Base-by-base conservation (phyloP, 1,140 invertebrate species). In the Micrasema longulum region DNA sequence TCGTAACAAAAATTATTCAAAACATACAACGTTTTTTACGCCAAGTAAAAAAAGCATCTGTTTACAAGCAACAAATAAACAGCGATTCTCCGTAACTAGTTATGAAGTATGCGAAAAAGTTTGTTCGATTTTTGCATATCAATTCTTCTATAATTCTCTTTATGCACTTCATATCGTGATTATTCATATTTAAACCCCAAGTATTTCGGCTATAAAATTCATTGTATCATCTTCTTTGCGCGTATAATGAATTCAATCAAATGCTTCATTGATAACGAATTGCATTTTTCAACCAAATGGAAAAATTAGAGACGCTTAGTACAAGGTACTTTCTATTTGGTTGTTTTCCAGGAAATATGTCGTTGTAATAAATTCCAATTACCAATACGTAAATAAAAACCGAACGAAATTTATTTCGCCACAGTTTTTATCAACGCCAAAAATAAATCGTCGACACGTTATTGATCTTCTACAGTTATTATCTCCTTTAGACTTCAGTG, bases 361-460 rank as follows among this genome's bases (percentile, higher is more conserved):
- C 60, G 63, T 36, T 48, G 45, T 41, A 60, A 70, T 52, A 73
- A 73, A 66, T 69, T 64, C 62, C 63, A 73, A 65, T 57, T 43
- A 38, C 14, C 47, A 48, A 73, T 43, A 72, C 52, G 55, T 64
- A 52, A 53, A 71, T 64, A 73, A 73, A 73, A 73, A 68, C 20
- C 55, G 65, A 23, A 69, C 31, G 18, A 45, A 65, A 73, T 43
- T 65, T 62, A 66, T 23, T 73, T 73, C 11, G 72, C 31, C 52
- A 63, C 67, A 69, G 57, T 73, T 65, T 68, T 47, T 57, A 69
- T 60, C 35, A 38, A 52, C 55, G 47, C 53, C 41, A 60, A 55
- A 69, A 63, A 65, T 70, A 70, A 66, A 41, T 70, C 62, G 66
- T 66, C 38, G 16, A 22, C 36, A 65, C 45, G 0, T 16, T 45